Base-by-base conservation (phyloP, 1,140 invertebrate species). In the Listronotus oregonensis region DNA sequence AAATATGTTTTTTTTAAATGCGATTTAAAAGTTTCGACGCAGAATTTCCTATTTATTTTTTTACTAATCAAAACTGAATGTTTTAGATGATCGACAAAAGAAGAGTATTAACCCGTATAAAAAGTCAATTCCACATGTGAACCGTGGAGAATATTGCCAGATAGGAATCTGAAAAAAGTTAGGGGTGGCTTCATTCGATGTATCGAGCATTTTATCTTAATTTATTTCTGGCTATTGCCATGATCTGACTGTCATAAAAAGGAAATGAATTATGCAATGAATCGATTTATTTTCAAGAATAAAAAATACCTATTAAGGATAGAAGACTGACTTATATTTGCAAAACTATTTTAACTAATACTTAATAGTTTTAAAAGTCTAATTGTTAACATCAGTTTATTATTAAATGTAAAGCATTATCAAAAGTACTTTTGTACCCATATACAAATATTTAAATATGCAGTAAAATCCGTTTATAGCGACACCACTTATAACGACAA, bases 161-260 rank as follows among this genome's bases (percentile, higher is more conserved):
- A 61, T 61, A 61, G 50, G 47, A 61, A 61, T 61, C 58, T 61
- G 58, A 61, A 61, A 58, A 61, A 61, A 61, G 46, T 61, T 51
- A 51, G 58, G 58, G 57, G 58, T 61, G 58, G 58, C 58, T 61
- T 18, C 40, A 37, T 51, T 51, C 58, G 17, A 61, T 61, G 39
- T 61, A 61, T 61, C 58, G 58, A 14, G 58, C 40, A 15, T 61
- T 61, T 61, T 61, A 61, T 61, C 58, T 61, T 61, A 61, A 61
- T 61, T 61, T 61, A 61, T 61, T 61, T 61, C 50, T 61, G 58
- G 58, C 58, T 61, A 51, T 34, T 61, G 58, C 58, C 58, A 60
- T 60, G 57, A 60, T 60, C 46, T 44, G 14, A 27, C 57, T 60
- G 57, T 60, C 57, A 60, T 60, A 60, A 60, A 27, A 60, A 60